phyloP scores from a whole-genome alignment of 2,113 vertebrate genomes.

The Brachirus orientalis region DNA sequence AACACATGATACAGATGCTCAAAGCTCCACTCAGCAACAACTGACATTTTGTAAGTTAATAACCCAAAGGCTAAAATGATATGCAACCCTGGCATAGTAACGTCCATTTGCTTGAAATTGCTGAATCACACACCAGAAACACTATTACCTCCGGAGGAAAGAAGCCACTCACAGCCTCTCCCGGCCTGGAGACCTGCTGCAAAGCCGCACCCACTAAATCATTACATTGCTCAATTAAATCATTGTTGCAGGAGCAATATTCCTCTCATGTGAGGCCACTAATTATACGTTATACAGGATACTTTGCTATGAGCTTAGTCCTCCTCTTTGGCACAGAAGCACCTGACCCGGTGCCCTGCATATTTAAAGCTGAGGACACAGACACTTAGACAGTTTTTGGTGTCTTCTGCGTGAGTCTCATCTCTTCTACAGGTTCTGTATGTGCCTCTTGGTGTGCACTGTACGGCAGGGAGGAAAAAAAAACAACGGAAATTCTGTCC shows the following conservation, averaged over 20 bases:
- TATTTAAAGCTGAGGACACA: background rate
- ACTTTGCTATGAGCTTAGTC: constrained; percentile 13
- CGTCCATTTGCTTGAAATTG: too few species aligned
- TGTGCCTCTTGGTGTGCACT: too few species aligned
- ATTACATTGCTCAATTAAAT: constrained; percentile 70
- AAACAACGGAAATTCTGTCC: background rate
- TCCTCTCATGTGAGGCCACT: constrained; percentile 34
- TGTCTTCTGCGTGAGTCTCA: background rate
- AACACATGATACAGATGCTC: too few species aligned
- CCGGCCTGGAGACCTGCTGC: constrained; percentile 61
- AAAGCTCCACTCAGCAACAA: too few species aligned
- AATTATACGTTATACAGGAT: constrained; percentile 65
- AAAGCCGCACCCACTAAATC: constrained; percentile 48
- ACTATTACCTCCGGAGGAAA: constrained; percentile 11
- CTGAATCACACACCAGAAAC: too few species aligned
- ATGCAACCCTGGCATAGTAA: background rate
- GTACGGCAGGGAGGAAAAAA: too few species aligned
- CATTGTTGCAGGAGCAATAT: constrained; percentile 48
- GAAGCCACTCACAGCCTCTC: constrained; percentile 46
- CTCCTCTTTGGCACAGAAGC: constrained; percentile 47
- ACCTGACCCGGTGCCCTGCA: constrained; percentile 15
- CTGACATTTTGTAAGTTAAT: background rate
- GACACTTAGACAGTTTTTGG: background rate
- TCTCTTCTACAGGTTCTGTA: background rate
- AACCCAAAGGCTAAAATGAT: background rate